Evolutionary conservation across 2,888 invertebrate species (phyloP).

Genomic region (Cataglyphis albicans): DNA sequence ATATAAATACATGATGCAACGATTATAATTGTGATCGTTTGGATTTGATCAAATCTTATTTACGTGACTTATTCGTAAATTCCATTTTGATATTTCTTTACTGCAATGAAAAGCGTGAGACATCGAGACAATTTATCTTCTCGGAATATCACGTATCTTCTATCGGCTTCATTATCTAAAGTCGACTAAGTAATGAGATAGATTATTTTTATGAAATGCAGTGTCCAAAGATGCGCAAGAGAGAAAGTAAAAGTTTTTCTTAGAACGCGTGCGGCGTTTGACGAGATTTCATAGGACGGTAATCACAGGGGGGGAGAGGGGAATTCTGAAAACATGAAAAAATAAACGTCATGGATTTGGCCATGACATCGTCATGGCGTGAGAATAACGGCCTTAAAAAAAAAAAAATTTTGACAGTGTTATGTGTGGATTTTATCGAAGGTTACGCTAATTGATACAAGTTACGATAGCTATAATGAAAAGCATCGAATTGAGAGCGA

Average conservation of each 20-base stretch:
- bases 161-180: background rate
- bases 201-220: background rate
- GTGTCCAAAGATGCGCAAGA: background rate
- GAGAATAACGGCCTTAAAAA: background rate
- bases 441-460: slow-evolving; percentile 5
- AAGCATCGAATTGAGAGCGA: background rate
- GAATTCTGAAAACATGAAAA: background rate
- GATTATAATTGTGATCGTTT: background rate
- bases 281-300: background rate
- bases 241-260: background rate
- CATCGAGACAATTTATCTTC: background rate
- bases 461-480: background rate
- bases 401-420: background rate
- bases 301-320: background rate
- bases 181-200: background rate
- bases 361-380: background rate
- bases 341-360: background rate
- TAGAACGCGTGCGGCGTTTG: background rate
- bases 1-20: background rate
- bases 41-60: background rate
- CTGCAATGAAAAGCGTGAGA: background rate
- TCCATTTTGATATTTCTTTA: background rate
- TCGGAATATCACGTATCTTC: background rate
- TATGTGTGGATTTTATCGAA: background rate
- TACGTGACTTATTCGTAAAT: background rate